phyloP scores from a whole-genome alignment of 2,797 vertebrate species.

The Philypnodon macrostomus region DNA sequence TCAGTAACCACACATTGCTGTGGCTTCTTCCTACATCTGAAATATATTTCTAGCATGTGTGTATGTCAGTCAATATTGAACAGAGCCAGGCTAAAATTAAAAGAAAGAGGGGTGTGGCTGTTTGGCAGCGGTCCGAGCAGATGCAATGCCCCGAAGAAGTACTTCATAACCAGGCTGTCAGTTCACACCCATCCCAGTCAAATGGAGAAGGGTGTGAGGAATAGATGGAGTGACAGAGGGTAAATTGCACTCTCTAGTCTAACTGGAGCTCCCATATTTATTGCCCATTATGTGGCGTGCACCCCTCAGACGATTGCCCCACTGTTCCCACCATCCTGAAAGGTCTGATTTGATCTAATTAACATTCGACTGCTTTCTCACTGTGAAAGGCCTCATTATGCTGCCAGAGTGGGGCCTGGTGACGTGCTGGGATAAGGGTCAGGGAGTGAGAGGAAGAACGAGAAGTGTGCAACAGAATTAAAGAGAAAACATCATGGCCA shows the following conservation, averaged over 20 bases:
- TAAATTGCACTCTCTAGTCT: conserved; percentile 27
- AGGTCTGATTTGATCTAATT: conserved; percentile 75
- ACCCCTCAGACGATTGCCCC: conserved; percentile 61
- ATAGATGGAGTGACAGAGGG: conserved; percentile 12
- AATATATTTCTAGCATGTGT: conserved; percentile 15
- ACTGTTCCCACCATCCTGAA: conserved; percentile 67
- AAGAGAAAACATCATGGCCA: conserved; percentile 26
- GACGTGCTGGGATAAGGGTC: conserved; percentile 50
- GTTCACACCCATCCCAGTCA: conserved; percentile 22
- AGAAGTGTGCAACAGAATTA: conserved; percentile 16
- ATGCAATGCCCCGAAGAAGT: conserved; percentile 27
- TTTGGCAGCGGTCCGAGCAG: conserved; percentile 29
- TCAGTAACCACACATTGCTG: conserved; percentile 3
- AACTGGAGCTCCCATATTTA: conserved; percentile 40
- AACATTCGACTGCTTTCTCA: conserved; percentile 74
- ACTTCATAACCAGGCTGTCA: conserved; percentile 31
- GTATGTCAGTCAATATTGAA: conserved; percentile 1
- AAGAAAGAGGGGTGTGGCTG: conserved; percentile 42
- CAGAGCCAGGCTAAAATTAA: conserved; percentile 28
- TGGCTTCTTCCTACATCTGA: conserved; percentile 4
- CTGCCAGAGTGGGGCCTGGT: conserved; percentile 54
- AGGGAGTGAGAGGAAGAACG: conserved; percentile 29
- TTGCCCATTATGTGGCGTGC: conserved; percentile 46
- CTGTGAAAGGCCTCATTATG: conserved; percentile 78
- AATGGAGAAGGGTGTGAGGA: conserved; percentile 13